Base-by-base conservation (phyloP, 2,797 vertebrate genomes). In the Rhabdophis nuchalis region DNA sequence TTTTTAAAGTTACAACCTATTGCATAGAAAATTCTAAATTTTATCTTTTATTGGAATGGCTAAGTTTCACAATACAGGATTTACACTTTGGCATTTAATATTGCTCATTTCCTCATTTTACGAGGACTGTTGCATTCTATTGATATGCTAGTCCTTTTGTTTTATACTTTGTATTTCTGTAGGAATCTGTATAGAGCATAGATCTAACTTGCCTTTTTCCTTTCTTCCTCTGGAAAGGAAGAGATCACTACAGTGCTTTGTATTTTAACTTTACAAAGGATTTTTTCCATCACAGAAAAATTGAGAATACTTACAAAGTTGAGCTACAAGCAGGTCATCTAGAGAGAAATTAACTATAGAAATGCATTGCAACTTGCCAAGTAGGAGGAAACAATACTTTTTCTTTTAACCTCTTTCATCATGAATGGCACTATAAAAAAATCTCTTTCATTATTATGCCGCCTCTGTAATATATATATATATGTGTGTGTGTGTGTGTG, bases 61-160 rank as follows among this genome's bases (percentile, higher is more conserved):
- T 60, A 68, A 92, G 92, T 93, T 95, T 87, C 85, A 64, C 90
- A 96, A 93, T 94, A 50, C 95, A 93, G 52, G 85, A 86, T 13
- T 0, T 92, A 91, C 58, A 56, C 93, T 12, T 91, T 90, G 95
- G 93, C 10, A 58, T 90, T 88, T 93, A 94, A 91, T 94, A 93
- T 94, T 95, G 94, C 91, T 90, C 85, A 90, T 82, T 9, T 85
- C 5, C 18, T 85, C 91, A 88, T 92, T 96, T 94, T 93, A 92
- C 77, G 93, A 82, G 50, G 20, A 13, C 91, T 88, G 54, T 93
- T 94, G 60, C 16, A 0, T 92, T 91, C 85, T 89, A 91, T 87
- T 90, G 88, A 90, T 82, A 77, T 93, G 50, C 0, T 0, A 92
- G 87, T 64, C 94, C 95, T 86, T 94, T 90, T 36, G 20, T 1